These are phyloP conservation scores for mouse (Mus musculus) DNA, from an alignment of 2,113 vertebrate species.

Conservation along the genomic window DNA sequence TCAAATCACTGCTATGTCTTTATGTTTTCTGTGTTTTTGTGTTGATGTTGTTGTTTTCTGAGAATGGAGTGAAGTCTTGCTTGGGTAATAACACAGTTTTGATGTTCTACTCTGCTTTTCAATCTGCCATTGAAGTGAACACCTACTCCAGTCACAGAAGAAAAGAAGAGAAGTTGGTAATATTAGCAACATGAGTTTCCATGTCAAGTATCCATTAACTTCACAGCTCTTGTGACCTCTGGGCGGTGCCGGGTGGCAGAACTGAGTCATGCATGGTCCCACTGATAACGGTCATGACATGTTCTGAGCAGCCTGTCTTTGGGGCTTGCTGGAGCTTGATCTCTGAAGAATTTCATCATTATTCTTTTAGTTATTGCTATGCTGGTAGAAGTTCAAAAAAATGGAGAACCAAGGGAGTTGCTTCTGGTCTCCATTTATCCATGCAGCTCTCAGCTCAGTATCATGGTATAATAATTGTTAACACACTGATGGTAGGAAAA, in stretches of 20 bases:
- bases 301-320: neutral
- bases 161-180: neutral
- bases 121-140: neutral
- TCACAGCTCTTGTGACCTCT: slow-evolving; percentile 37
- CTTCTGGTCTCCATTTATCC: neutral
- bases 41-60: neutral
- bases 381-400: neutral
- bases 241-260: neutral
- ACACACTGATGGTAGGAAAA: neutral
- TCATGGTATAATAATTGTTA: neutral
- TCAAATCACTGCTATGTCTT: neutral
- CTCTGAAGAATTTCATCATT: slow-evolving; percentile 21
- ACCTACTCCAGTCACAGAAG: neutral
- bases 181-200: neutral
- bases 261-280: slow-evolving; percentile 48
- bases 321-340: neutral
- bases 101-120: neutral
- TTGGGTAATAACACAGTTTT: neutral
- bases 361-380: slow-evolving; percentile 40
- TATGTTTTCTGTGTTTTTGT: neutral
- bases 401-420: neutral
- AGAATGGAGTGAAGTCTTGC: neutral
- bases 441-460: neutral
- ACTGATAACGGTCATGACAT: neutral
- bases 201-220: slow-evolving; percentile 2